Base-by-base conservation (phyloP, 2,113 vertebrate species). In the Pterocles burchelli region DNA sequence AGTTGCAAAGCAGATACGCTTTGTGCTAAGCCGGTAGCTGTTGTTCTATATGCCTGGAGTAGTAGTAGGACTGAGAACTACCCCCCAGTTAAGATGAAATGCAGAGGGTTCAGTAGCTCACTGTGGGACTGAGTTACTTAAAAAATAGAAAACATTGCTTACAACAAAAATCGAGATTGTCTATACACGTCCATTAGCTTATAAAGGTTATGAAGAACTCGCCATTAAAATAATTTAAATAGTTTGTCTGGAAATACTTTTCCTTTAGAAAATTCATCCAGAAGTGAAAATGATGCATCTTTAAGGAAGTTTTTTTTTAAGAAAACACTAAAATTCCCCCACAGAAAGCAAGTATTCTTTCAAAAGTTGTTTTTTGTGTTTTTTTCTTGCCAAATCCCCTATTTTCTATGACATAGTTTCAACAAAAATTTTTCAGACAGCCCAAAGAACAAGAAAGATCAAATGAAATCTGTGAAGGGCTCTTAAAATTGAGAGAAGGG, bases 391-490 rank as follows among this genome's bases (percentile, higher is more conserved):
- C 82, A 96, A 93, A 93, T 83, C 67, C 46, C 51, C 31, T 51
- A 38, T 88, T 93, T 94, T 95, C 52, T 90, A 46, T 94, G 9
- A 3, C 77, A 65, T 62, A 94, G 33, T 94, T 95, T 94, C 73
- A 89, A 83, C 16, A 72, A 78, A 11, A 11, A 20, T 2, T 77
- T 68, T 93, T 93, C 52, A 81, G 46, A 28, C 36, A 65, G n/a
- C 36, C 12, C 31, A n/a, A 96, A 91, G 38, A 89, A 29, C 15
- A 65, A 66, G 61, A 38, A 48, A 87, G 61, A 89, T 72, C 77
- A 94, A 91, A 92, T 68, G 24, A 92, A 90, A 89, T 85, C 61
- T 82, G 34, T 75, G 26, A 90, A 92, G 14, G 26, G 15, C 41
- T 78, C 54, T 89, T 82, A 82, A 87, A 82, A 82, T 43, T 52